These are phyloP conservation scores for Nipponacmea schrenckii DNA, from an alignment of 2,888 invertebrate species.

Conservation along the genomic window DNA sequence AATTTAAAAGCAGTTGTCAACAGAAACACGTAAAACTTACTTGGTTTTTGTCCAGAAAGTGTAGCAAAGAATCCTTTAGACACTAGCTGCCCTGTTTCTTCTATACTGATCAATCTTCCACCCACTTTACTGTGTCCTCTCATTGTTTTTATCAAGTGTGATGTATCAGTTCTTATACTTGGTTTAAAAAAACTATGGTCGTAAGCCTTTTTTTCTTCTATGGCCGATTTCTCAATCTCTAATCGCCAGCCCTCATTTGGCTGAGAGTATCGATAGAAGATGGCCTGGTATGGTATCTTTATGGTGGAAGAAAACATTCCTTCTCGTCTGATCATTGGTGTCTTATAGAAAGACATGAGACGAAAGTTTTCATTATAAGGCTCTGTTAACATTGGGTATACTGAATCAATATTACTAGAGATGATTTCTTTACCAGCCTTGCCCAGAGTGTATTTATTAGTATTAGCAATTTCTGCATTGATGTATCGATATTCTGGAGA, in stretches of 20 bases:
- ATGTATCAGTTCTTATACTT: conserved; percentile 27
- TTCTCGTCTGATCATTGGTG: conserved; percentile 31
- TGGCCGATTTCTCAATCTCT: conserved; percentile 51
- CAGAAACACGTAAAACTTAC: conserved; percentile 18
- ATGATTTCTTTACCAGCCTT: conserved; percentile 18
- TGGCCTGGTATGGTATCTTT: conserved; percentile 41
- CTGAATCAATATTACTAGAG: conserved; percentile 32
- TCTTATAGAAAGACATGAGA: conserved; percentile 38
- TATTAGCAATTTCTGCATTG: conserved; percentile 35
- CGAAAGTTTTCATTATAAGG: conserved; percentile 37
- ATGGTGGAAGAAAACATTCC: conserved; percentile 28
- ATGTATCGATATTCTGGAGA: conserved; percentile 43
- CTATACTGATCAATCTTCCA: conserved; percentile 49
- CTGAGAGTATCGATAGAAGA: conserved; percentile 43
- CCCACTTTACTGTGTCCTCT: conserved; percentile 40
- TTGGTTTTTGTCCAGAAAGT: conserved; percentile 17
- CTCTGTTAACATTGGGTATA: conserved; percentile 32
- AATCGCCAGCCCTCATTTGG: conserved; percentile 45
- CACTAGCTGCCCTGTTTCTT: conserved; percentile 45
- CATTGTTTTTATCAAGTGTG: conserved; percentile 46
- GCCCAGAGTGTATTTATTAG: conserved; percentile 4
- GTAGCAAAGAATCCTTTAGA: conserved; percentile 18
- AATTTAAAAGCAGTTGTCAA: too few species aligned
- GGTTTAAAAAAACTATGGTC: conserved; percentile 22
- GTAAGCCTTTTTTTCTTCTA: conserved; percentile 25